phyloP scores from a whole-genome alignment of 2,797 vertebrate genomes.

The Pristis pectinata region DNA sequence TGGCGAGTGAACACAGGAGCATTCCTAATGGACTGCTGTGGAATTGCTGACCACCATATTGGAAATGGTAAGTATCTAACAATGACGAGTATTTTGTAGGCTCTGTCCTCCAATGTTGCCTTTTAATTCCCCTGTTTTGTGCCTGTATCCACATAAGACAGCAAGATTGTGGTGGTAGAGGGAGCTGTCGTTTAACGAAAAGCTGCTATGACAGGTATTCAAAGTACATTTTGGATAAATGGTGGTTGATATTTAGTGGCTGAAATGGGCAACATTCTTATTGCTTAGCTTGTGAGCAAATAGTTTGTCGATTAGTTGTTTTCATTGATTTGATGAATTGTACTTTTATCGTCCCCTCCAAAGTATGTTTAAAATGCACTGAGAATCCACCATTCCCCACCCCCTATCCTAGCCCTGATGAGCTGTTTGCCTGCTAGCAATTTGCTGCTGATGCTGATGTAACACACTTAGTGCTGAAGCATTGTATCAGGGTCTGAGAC shows the following conservation, averaged over 20 bases:
- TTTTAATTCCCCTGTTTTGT: background rate
- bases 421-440: background rate
- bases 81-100: background rate
- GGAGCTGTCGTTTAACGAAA: background rate
- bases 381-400: background rate
- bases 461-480: conserved; percentile 5
- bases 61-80: conserved; percentile 29
- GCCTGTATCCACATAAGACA: background rate
- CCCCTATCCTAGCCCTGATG: background rate
- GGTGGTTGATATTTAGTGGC: background rate
- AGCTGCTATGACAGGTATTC: background rate
- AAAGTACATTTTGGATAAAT: background rate
- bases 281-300: background rate
- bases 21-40: conserved; percentile 28
- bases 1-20: background rate
- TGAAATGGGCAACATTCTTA: background rate
- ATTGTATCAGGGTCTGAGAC: background rate
- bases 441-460: conserved; percentile 15
- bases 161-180: background rate
- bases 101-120: background rate
- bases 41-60: conserved; percentile 34
- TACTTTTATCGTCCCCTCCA: background rate
- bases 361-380: background rate
- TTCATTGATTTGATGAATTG: background rate
- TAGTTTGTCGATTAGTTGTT: background rate